A percentile compares a stretch with the other conserved stretches of the same genome.
These are phyloP conservation scores for Psophia crepitans DNA, from an alignment of 2,113 vertebrate genomes.

Conservation along the genomic window DNA sequence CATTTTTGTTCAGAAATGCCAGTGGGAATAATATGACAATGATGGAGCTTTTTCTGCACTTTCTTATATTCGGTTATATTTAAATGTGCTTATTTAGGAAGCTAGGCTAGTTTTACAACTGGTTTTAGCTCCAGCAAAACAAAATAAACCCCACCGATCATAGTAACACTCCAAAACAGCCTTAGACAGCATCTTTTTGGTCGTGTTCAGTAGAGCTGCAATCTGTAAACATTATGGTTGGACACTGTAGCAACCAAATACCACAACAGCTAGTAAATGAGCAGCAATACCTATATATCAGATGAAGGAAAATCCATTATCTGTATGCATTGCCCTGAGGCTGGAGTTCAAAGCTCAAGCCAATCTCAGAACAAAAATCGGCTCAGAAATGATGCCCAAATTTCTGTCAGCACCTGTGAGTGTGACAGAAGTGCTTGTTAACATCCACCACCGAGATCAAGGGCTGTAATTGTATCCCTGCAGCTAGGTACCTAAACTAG, in stretches of 20 bases:
- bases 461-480: neutral
- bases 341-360: constrained; percentile 44
- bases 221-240: constrained; percentile 20
- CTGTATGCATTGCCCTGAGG: constrained; percentile 12
- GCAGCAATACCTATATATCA: constrained; percentile 1
- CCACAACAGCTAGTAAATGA: neutral
- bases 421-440: constrained; percentile 8
- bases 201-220: neutral
- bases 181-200: neutral
- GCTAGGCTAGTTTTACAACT: neutral
- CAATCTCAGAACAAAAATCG: neutral
- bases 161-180: neutral
- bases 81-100: constrained; percentile 14
- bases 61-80: neutral
- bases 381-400: constrained; percentile 7
- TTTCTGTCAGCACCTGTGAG: neutral
- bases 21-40: constrained; percentile 12
- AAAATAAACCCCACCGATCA: neutral
- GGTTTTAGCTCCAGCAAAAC: neutral
- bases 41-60: neutral
- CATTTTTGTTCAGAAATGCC: constrained; percentile 1
- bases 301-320: constrained; percentile 45
- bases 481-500: neutral
- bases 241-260: constrained; percentile 7
- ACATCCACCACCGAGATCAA: neutral